Evolutionary conservation across 2,113 vertebrate species (phyloP).

Genomic region (Chascanopsetta lugubris): DNA sequence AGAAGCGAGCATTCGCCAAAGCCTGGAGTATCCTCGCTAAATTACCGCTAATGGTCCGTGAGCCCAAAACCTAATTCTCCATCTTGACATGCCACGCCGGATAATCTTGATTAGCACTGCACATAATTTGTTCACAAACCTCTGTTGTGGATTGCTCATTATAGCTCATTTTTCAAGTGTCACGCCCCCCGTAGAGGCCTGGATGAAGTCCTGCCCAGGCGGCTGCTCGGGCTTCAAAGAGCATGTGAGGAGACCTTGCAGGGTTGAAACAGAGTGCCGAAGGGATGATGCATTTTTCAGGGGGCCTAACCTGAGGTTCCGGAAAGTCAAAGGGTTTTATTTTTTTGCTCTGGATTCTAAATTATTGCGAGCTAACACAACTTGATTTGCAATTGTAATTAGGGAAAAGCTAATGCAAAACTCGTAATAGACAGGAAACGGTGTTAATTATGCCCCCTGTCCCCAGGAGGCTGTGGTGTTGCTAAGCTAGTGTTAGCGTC

Average conservation of each 20-base stretch:
- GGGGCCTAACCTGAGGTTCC: too few species aligned
- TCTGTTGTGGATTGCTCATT: conserved; percentile 31
- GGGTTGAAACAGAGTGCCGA: not conserved
- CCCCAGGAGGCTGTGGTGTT: too few species aligned
- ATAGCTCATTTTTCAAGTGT: conserved; percentile 40
- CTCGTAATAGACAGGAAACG: too few species aligned
- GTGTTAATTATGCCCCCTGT: too few species aligned
- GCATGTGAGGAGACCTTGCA: not conserved
- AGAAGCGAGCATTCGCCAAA: conserved; percentile 11
- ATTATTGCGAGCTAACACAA: too few species aligned
- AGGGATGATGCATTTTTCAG: too few species aligned
- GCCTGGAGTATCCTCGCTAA: conserved; percentile 26
- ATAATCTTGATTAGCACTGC: conserved; percentile 45
- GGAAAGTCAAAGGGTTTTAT: too few species aligned
- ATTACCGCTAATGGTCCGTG: conserved; percentile 30
- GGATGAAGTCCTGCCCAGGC: conserved; percentile 9
- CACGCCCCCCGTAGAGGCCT: conserved; percentile 20
- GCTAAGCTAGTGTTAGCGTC: too few species aligned
- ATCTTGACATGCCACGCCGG: conserved; percentile 32
- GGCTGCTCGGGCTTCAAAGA: not conserved
- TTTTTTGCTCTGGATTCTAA: too few species aligned
- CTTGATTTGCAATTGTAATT: too few species aligned
- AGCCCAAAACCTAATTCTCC: conserved; percentile 20
- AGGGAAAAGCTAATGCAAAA: too few species aligned
- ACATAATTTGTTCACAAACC: conserved; percentile 54